Evolutionary conservation across 2,113 vertebrate species (phyloP).

Genomic region (Montifringilla adamsi): DNA sequence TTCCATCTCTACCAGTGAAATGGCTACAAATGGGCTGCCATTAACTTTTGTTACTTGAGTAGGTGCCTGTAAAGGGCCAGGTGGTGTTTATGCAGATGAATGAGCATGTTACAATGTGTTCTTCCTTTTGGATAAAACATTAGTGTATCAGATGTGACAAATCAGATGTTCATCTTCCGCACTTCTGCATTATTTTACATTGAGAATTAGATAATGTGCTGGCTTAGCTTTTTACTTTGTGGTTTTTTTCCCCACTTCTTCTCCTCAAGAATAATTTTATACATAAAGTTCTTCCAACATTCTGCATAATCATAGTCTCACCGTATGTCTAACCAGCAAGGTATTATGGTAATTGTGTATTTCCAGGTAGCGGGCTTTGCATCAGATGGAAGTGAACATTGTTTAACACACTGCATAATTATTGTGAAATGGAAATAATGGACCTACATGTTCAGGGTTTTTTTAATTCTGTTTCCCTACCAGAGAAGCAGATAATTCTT

Average conservation of each 20-base stretch:
- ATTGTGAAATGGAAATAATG: slow-evolving; percentile 37
- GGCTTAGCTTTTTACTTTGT: slow-evolving; percentile 72
- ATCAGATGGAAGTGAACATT: slow-evolving; percentile 36
- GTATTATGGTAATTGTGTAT: slow-evolving; percentile 67
- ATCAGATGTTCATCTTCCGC: slow-evolving; percentile 96
- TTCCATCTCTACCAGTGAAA: slow-evolving; percentile 71
- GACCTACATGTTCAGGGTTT: neutral
- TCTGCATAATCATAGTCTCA: slow-evolving; percentile 71
- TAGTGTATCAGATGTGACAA: slow-evolving; percentile 99
- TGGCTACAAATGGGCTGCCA: slow-evolving; percentile 73
- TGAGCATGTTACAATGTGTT: slow-evolving; percentile 95
- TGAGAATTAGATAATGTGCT: slow-evolving; percentile 82
- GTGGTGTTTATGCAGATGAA: slow-evolving; percentile 99
- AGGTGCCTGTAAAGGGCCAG: slow-evolving; percentile 92
- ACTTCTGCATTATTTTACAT: slow-evolving; percentile 85
- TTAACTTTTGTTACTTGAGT: slow-evolving; percentile 88
- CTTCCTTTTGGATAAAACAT: slow-evolving; percentile 99
- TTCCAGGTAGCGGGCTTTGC: slow-evolving; percentile 24
- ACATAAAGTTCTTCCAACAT: slow-evolving; percentile 67
- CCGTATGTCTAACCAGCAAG: slow-evolving; percentile 62
- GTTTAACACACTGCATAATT: slow-evolving; percentile 34
- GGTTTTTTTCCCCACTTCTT: neutral
- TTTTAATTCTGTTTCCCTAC: slow-evolving; percentile 24
- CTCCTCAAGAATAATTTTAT: slow-evolving; percentile 71
- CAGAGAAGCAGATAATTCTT: slow-evolving; percentile 23